Percentiles rank a stretch among this genome's conserved stretches.
Conservation (phyloP, 1,140 invertebrate species). For the Zaprionus davidi region DNA sequence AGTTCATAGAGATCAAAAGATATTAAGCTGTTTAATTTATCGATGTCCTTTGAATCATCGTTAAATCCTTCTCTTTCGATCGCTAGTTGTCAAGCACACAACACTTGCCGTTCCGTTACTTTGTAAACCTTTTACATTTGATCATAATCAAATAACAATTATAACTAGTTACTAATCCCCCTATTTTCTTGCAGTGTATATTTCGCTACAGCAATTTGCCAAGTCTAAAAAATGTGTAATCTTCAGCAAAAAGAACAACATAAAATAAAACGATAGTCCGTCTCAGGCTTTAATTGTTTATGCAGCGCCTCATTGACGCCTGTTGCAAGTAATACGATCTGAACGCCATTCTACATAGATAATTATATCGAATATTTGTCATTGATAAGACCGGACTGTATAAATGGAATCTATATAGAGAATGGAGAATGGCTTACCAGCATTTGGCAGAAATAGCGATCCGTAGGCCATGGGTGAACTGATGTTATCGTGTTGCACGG, state of each 20-base stretch:
- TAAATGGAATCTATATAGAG: constrained; percentile 4
- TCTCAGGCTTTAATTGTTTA: constrained; percentile 77
- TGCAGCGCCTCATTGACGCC: constrained; percentile 76
- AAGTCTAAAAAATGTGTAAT: constrained; percentile 66
- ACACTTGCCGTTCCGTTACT: too few species aligned
- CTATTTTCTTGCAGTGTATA: constrained; percentile 2
- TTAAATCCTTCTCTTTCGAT: too few species aligned
- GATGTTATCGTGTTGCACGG: constrained; percentile 76
- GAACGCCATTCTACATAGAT: constrained; percentile 10
- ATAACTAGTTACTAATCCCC: too few species aligned
- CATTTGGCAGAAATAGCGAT: constrained; percentile 74
- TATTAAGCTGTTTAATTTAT: too few species aligned
- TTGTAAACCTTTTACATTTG: too few species aligned
- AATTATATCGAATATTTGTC: constrained; percentile 16
- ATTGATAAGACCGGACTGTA: constrained; percentile 53
- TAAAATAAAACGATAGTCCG: constrained; percentile 43
- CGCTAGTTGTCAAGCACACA: too few species aligned
- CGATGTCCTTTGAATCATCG: too few species aligned
- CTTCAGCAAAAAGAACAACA: constrained; percentile 62
- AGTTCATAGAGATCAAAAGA: too few species aligned
- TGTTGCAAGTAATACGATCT: constrained; percentile 63
- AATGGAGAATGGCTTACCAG: constrained; percentile 60
- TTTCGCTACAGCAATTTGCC: constrained; percentile 8
- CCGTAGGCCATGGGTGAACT: constrained; percentile 80
- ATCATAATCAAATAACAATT: background rate